phyloP scores from a whole-genome alignment of 2,797 vertebrate species.

The Acomys russatus region DNA sequence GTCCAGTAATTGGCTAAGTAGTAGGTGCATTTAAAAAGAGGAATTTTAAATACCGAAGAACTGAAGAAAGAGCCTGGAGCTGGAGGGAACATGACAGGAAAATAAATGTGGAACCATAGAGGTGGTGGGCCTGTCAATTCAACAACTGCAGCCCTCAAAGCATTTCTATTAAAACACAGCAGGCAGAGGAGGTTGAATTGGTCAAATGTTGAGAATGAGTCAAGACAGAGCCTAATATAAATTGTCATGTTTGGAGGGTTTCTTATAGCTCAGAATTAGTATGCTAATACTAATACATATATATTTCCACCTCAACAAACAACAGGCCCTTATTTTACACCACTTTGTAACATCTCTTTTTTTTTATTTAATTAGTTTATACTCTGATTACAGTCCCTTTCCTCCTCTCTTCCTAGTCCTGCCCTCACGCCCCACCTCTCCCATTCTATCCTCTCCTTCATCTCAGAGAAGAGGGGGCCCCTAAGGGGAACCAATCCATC shows the following conservation, averaged over 20 bases:
- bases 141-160: not conserved
- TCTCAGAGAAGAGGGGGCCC: too few relatives aligned
- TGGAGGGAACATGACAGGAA: not conserved
- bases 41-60: not conserved
- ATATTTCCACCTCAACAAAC: not conserved
- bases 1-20: too few relatives aligned
- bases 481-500: not conserved
- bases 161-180: not conserved
- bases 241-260: not conserved
- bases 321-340: not conserved
- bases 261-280: not conserved
- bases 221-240: not conserved
- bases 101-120: not conserved
- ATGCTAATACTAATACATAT: not conserved
- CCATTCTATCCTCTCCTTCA: too few relatives aligned
- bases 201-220: not conserved
- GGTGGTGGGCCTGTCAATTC: not conserved
- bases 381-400: too few relatives aligned
- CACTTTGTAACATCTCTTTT: not conserved
- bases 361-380: too few relatives aligned
- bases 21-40: not conserved
- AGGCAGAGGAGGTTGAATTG: not conserved
- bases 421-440: too few relatives aligned
- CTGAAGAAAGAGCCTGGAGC: not conserved
- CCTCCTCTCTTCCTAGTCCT: too few relatives aligned